Percentiles rank a stretch among this genome's conserved stretches.
Conservation (phyloP, 2,888 invertebrate genomes). For the Sinelater perroti region DNA sequence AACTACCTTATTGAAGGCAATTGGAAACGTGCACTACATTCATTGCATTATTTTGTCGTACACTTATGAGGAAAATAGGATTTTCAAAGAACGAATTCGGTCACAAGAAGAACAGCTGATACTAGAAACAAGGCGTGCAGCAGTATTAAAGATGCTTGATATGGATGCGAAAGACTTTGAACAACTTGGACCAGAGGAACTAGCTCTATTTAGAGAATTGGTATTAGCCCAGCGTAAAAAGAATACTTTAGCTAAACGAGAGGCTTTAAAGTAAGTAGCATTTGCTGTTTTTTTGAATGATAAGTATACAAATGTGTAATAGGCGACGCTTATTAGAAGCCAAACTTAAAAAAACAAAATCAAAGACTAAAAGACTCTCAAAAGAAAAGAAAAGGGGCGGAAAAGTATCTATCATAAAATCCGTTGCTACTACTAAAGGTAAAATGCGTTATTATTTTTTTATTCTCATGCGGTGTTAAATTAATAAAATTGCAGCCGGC, state of each 20-base stretch:
- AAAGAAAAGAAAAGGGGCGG: neutral
- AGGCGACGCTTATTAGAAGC: conserved; percentile 15
- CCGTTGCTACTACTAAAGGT: conserved; percentile 2
- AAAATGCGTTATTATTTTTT: neutral
- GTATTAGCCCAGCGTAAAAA: conserved; percentile 44
- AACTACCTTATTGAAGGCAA: conserved; percentile 48
- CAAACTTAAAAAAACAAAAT: conserved; percentile 6
- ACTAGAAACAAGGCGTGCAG: conserved; percentile 36
- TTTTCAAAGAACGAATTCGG: conserved; percentile 12
- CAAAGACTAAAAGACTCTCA: neutral
- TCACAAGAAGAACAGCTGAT: conserved; percentile 41
- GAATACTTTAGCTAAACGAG: conserved; percentile 34
- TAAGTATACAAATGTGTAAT: too few species aligned
- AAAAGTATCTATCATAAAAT: neutral
- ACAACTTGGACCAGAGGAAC: conserved; percentile 39
- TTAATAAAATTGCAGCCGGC: neutral
- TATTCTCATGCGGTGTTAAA: too few species aligned
- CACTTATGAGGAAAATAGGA: conserved; percentile 20
- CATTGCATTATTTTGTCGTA: conserved; percentile 49
- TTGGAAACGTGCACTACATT: conserved; percentile 51
- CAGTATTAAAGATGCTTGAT: conserved; percentile 37
- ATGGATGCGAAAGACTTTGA: conserved; percentile 45
- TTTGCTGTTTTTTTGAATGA: neutral
- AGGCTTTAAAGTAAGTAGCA: conserved; percentile 37
- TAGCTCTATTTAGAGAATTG: conserved; percentile 40